A percentile compares a stretch with the other conserved stretches of the same genome.
Evolutionary conservation across 2,888 invertebrate species (phyloP).

Genomic region (Girardia tigrina): DNA sequence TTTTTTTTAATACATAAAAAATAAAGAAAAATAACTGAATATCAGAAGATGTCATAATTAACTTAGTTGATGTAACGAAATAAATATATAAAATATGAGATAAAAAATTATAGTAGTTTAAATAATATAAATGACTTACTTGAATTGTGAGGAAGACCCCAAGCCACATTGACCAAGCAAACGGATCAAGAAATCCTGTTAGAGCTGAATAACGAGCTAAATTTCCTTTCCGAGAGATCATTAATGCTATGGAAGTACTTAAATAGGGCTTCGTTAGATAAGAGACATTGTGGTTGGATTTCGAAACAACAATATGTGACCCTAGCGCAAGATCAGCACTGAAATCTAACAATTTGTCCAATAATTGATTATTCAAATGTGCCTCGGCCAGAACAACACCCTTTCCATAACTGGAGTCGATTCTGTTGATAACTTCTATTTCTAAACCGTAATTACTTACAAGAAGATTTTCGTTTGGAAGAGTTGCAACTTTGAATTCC

Average conservation of each 20-base stretch:
- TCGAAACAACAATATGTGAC: slow-evolving; percentile 28
- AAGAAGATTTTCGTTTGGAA: neutral
- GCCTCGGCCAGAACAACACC: neutral
- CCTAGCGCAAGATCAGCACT: slow-evolving; percentile 27
- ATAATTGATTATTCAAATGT: neutral
- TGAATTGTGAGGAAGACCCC: slow-evolving; percentile 37
- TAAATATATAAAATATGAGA: too few relatives aligned
- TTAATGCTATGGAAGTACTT: slow-evolving; percentile 28
- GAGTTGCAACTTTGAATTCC: neutral
- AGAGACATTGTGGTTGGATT: slow-evolving; percentile 15
- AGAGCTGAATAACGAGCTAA: slow-evolving; percentile 25
- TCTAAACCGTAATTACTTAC: neutral
- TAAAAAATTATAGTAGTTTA: too few relatives aligned
- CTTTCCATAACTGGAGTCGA: neutral
- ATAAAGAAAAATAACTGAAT: too few relatives aligned
- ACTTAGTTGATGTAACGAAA: too few relatives aligned
- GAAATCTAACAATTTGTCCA: slow-evolving; percentile 12
- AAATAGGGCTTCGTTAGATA: slow-evolving; percentile 32
- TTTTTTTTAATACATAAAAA: too few relatives aligned
- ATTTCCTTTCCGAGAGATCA: slow-evolving; percentile 25
- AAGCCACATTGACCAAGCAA: slow-evolving; percentile 37
- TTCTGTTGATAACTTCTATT: slow-evolving; percentile 21
- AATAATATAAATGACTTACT: too few relatives aligned
- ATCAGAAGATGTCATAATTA: too few relatives aligned
- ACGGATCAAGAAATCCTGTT: slow-evolving; percentile 35